Conservation (phyloP, 2,797 vertebrate genomes). For the Centropyge bicolor region DNA sequence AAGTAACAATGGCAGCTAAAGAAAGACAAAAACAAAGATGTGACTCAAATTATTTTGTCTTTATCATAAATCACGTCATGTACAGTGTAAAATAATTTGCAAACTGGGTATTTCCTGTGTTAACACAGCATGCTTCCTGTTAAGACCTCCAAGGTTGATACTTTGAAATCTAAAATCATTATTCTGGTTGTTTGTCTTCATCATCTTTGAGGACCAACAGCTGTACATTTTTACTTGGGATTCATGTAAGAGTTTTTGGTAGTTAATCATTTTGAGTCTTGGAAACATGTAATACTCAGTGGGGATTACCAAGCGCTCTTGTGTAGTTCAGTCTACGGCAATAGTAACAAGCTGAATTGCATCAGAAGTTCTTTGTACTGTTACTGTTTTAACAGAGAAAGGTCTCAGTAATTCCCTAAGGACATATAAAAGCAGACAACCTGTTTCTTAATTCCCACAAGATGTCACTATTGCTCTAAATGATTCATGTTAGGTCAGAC, state of each 20-base stretch:
- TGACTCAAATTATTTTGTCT: slow-evolving; percentile 15
- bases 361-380: neutral
- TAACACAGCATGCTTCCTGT: neutral
- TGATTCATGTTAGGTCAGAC: neutral
- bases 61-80: neutral
- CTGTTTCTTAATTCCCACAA: slow-evolving; percentile 72
- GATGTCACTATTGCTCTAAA: slow-evolving; percentile 79
- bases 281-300: neutral
- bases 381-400: slow-evolving; percentile 6
- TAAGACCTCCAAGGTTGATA: neutral
- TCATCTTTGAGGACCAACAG: neutral
- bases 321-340: neutral
- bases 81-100: neutral
- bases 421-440: slow-evolving; percentile 9
- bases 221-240: slow-evolving; percentile 1
- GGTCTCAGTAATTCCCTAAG: neutral
- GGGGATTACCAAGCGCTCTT: neutral
- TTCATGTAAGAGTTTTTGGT: neutral
- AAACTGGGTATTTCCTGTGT: slow-evolving; percentile 36
- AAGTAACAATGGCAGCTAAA: slow-evolving; percentile 11
- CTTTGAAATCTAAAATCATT: slow-evolving; percentile 5
- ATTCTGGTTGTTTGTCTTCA: neutral
- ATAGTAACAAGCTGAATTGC: slow-evolving; percentile 11
- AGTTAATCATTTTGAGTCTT: neutral
- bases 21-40: slow-evolving; percentile 20